phyloP scores from a whole-genome alignment of 2,888 invertebrate species.

The Agriopis aurantiaria region DNA sequence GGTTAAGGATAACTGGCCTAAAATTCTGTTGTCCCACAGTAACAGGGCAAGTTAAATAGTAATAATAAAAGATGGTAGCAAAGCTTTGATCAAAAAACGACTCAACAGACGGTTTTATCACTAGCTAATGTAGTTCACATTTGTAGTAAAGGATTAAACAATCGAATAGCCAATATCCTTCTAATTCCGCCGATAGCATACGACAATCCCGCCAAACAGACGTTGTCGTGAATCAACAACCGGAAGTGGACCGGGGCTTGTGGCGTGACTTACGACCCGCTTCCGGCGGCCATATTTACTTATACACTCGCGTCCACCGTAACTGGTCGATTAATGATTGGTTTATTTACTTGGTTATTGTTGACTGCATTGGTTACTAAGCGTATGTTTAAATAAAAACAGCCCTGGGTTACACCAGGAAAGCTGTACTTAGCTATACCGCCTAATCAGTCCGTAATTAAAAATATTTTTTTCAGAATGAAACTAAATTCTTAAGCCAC shows the following conservation, averaged over 20 bases:
- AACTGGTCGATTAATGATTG: constrained; percentile 56
- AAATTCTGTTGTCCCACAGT: too few species aligned
- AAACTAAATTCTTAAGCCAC: too few species aligned
- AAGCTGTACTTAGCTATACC: too few species aligned
- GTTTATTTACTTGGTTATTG: constrained; percentile 29
- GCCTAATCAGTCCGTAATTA: too few species aligned
- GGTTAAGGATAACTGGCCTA: too few species aligned
- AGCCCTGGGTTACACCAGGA: too few species aligned
- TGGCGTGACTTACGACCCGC: constrained; percentile 83
- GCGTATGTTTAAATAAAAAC: too few species aligned
- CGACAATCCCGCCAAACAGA: constrained; percentile 45
- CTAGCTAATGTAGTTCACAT: background rate
- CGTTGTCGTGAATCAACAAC: constrained; percentile 59
- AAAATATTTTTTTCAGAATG: too few species aligned
- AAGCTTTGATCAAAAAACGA: background rate
- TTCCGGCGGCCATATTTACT: constrained; percentile 82
- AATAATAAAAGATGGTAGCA: background rate
- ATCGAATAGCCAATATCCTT: constrained; percentile 41
- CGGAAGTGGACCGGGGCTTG: constrained; percentile 72
- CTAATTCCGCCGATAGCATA: constrained; percentile 21
- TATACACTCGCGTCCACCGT: constrained; percentile 67
- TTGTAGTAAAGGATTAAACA: constrained; percentile 11
- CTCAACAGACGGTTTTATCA: background rate
- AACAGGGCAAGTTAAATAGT: too few species aligned
- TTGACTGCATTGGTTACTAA: background rate